Evolutionary conservation across 2,888 invertebrate species (phyloP), one percentile per base, ranked within the genome.

Genomic region (Cheiracanthium punctorium): DNA sequence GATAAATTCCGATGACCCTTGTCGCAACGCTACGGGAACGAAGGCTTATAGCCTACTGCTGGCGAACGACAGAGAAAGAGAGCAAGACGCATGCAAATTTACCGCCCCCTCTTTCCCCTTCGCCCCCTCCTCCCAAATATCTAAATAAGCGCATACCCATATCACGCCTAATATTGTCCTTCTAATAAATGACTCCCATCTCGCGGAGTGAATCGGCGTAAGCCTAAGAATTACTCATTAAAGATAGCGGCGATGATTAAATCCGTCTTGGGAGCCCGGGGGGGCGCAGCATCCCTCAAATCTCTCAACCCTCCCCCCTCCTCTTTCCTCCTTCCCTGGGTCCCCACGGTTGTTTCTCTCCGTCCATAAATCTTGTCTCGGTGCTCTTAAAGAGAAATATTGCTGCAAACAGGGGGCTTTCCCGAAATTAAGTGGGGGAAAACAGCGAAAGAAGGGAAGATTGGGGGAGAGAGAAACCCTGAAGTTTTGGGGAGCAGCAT

Each of bases 201-300:
- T 24, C 24, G 20, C 12, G 58, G 58, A 58, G 58, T 58, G 58
- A 58, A 58, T 58, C 58, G 58, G 17, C 58, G 24, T 58, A 58
- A 58, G 58, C 58, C 58, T 20, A 58, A 58, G 58, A 58, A 58
- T 58, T 58, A 58, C 58, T 58, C 58, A 58, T 58, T 58, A 58
- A 58, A 58, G 58, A 58, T 58, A 58, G 58, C 58, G 24, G 58
- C 58, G 58, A 58, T 58, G 58, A 58, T 58, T 58, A 58, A 58
- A 58, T 58, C 58, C 58, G 58, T 58, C 58, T 58, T 58, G 58
- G 58, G 58, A 58, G 58, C 58, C 58, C 20, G 24, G 48, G 48
- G 58, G 58, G 24, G 1, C 58, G 58, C 58, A 24, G 58, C 58
- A 58, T 58, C 58, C 58, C 58, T 58, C 58, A 58, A 58, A 58